phyloP scores from a whole-genome alignment of 2,888 invertebrate species.

The Hypomecis atomaria region DNA sequence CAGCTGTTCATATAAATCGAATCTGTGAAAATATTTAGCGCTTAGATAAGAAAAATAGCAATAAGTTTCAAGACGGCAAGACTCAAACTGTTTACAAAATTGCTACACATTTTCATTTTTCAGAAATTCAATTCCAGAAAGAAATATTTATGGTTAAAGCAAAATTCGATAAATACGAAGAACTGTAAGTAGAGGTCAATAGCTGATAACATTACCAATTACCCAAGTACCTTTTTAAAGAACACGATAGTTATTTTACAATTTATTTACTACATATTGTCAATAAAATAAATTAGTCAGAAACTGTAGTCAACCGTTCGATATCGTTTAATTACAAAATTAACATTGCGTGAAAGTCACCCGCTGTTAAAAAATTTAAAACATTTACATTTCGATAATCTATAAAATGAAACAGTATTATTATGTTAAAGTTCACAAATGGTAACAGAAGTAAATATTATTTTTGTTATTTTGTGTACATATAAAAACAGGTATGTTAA shows the following conservation, averaged over 20 bases:
- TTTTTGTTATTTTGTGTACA: neutral
- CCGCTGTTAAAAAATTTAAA: conserved; percentile 28
- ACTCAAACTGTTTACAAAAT: no score
- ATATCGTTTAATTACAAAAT: conserved; percentile 21
- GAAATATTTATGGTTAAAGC: neutral
- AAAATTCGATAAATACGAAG: neutral
- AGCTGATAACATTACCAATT: no score
- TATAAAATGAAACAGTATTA: conserved; percentile 6
- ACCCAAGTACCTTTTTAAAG: no score
- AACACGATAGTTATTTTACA: no score
- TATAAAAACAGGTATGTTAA: no score
- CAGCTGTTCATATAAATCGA: conserved; percentile 37
- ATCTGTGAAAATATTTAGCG: neutral
- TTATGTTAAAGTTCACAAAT: conserved; percentile 1
- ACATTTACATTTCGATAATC: conserved; percentile 18
- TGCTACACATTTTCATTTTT: no score
- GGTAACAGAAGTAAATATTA: neutral
- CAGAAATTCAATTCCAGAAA: no score
- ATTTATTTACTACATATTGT: no score
- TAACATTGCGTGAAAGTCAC: conserved; percentile 43
- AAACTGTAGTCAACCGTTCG: conserved; percentile 14
- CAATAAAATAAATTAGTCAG: neutral
- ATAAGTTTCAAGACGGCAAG: no score
- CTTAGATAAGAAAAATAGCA: neutral
- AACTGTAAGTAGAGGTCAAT: no score